A percentile compares a stretch with the other conserved stretches of the same genome.
These are phyloP conservation scores for Python bivittatus DNA, from an alignment of 2,113 vertebrate genomes.

Conservation along the genomic window DNA sequence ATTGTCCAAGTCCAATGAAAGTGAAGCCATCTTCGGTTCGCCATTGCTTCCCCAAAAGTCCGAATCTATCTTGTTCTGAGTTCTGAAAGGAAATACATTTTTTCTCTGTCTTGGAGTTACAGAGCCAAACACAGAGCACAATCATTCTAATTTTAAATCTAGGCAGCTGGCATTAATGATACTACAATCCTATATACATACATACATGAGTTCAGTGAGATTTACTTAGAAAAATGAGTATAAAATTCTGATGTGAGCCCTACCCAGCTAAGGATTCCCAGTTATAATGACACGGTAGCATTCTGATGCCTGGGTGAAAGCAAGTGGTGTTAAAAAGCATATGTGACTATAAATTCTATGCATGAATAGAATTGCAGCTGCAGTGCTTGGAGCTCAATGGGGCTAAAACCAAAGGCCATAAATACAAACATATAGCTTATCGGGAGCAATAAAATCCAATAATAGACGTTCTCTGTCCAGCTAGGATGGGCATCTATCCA, in stretches of 20 bases:
- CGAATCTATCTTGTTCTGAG: not conserved
- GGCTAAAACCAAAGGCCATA: too few species aligned
- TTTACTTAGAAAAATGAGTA: not conserved
- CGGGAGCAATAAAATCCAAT: too few species aligned
- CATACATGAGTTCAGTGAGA: not conserved
- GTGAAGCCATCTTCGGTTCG: too few species aligned
- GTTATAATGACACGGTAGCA: not conserved
- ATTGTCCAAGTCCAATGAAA: too few species aligned
- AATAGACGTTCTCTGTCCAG: too few species aligned
- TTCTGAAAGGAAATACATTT: not conserved
- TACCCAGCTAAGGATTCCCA: not conserved
- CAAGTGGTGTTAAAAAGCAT: not conserved
- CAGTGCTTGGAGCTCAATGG: too few species aligned
- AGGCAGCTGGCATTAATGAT: not conserved
- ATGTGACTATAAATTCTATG: too few species aligned
- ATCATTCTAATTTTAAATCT: not conserved
- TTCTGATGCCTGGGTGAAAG: not conserved
- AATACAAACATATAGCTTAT: too few species aligned
- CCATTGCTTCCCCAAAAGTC: too few species aligned
- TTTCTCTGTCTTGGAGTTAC: not conserved
- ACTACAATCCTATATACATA: not conserved
- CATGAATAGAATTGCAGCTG: too few species aligned
- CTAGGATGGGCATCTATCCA: too few species aligned
- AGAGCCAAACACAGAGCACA: not conserved
- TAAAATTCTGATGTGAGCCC: not conserved